phyloP scores from a whole-genome alignment of 2,797 vertebrate genomes.

The Macrochelys suwanniensis region DNA sequence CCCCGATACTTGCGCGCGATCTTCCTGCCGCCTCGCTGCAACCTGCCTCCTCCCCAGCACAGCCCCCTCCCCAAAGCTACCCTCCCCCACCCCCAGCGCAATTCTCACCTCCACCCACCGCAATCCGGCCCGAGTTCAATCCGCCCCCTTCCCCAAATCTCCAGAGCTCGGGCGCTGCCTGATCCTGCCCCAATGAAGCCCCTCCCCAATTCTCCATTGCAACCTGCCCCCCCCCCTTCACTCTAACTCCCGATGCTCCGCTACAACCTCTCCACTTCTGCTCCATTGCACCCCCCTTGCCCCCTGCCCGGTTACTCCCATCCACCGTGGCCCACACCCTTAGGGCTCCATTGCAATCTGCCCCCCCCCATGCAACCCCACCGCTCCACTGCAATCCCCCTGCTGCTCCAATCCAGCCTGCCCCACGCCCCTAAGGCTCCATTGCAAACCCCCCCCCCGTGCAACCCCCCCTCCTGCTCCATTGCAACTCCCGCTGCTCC shows the following conservation, averaged over 20 bases:
- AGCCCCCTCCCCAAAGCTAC: not conserved
- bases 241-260: not conserved
- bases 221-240: not conserved
- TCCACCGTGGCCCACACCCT: too few relatives aligned
- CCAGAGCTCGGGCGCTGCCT: not conserved
- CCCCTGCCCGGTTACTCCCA: not conserved
- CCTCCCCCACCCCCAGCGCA: not conserved
- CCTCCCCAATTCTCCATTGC: not conserved
- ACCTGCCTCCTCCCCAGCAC: too few relatives aligned
- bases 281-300: not conserved
- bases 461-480: not conserved
- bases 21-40: not conserved
- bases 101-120: not conserved
- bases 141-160: not conserved
- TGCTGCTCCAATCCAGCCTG: conserved; percentile 33
- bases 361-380: not conserved
- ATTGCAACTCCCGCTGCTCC: not conserved
- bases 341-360: not conserved
- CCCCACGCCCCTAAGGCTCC: not conserved
- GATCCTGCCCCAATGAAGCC: not conserved
- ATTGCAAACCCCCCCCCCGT: not conserved
- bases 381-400: not conserved
- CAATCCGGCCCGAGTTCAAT: not conserved
- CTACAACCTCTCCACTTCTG: not conserved
- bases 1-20: not conserved